Conservation (phyloP, 2,797 vertebrate species). For the Orientallactaga sibirica region DNA sequence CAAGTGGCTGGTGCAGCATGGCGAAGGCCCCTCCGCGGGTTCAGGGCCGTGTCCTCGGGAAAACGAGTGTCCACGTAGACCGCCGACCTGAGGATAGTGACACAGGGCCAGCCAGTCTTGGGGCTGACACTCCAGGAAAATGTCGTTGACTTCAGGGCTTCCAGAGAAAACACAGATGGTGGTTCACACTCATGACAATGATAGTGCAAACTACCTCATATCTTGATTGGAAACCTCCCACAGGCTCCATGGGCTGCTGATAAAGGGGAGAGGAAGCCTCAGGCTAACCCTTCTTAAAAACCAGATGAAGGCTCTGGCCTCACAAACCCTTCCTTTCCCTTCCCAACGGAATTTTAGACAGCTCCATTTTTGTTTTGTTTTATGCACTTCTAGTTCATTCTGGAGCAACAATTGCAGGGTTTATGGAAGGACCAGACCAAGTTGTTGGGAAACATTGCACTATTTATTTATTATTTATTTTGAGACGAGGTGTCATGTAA, state of each 20-base stretch:
- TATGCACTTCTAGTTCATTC: constrained; percentile 15
- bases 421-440: constrained; percentile 37
- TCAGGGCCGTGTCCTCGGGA: not conserved
- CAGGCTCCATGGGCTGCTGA: not conserved
- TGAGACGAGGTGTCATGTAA: no score
- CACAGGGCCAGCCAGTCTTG: not conserved
- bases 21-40: not conserved
- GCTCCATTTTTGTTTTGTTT: not conserved
- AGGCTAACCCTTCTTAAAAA: not conserved
- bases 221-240: not conserved
- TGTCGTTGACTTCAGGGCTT: not conserved
- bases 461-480: not conserved
- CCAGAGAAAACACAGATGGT: not conserved
- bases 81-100: not conserved
- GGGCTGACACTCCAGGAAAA: not conserved
- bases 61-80: accelerated
- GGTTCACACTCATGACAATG: not conserved
- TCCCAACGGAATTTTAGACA: no score
- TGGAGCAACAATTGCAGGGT: constrained; percentile 28
- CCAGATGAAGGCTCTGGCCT: not conserved
- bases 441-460: not conserved
- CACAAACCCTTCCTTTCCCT: not conserved
- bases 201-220: not conserved
- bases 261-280: not conserved
- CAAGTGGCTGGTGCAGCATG: accelerated